phyloP scores from a whole-genome alignment of 2,888 invertebrate genomes.

The Phytoseiulus persimilis region DNA sequence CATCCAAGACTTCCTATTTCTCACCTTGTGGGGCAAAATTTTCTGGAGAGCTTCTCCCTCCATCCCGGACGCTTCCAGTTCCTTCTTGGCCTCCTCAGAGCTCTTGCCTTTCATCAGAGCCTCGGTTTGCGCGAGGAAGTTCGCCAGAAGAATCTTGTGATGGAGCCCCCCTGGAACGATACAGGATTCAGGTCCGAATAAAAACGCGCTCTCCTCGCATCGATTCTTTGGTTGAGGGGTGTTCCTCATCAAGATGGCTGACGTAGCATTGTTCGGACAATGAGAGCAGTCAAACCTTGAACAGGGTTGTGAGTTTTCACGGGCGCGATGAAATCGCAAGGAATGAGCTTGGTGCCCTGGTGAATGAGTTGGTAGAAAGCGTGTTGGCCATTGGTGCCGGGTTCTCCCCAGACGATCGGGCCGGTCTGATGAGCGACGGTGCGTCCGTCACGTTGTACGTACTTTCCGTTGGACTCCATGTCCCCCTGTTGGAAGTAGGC shows the following conservation, averaged over 20 bases:
- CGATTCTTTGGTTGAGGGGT: too few species aligned
- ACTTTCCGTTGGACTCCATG: conserved; percentile 99
- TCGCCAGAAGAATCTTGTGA: conserved; percentile 71
- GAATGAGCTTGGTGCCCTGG: conserved; percentile 81
- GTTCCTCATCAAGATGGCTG: too few species aligned
- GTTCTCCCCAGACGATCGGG: conserved; percentile 92
- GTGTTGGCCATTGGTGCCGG: conserved; percentile 98
- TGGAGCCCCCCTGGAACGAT: conserved; percentile 39
- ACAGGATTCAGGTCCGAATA: conserved; percentile 41
- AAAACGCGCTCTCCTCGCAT: too few species aligned
- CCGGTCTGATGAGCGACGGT: conserved; percentile 57
- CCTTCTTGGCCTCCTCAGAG: conserved; percentile 62
- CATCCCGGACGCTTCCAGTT: conserved; percentile 71
- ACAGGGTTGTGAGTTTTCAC: conserved; percentile 82
- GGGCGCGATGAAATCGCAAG: conserved; percentile 92
- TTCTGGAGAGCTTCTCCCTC: conserved; percentile 63
- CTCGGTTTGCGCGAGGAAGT: conserved; percentile 97
- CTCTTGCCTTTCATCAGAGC: conserved; percentile 81
- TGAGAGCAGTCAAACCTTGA: too few species aligned
- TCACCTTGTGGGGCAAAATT: conserved; percentile 80
- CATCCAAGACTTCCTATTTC: too few species aligned
- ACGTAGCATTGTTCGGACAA: too few species aligned
- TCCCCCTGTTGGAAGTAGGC: conserved; percentile 99
- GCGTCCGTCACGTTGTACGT: conserved; percentile 53
- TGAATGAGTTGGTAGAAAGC: conserved; percentile 99